phyloP scores from a whole-genome alignment of 2,797 vertebrate genomes.

The Amazonetta brasiliensis region DNA sequence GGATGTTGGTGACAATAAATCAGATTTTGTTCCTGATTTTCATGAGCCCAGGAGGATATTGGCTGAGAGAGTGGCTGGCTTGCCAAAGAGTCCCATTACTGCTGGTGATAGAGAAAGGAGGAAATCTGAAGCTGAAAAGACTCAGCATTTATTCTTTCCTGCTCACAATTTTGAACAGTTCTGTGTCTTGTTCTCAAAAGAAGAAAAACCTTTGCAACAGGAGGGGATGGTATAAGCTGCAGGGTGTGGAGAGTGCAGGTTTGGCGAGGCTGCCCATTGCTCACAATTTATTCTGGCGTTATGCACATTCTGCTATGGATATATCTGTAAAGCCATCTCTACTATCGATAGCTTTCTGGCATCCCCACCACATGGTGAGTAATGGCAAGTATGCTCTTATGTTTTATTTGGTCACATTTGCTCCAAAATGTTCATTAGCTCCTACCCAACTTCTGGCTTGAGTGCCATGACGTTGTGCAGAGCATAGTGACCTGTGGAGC shows the following conservation, averaged over 20 bases:
- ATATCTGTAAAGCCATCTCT: not conserved
- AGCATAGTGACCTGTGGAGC: rapidly evolving
- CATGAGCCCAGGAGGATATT: not conserved
- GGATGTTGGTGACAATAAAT: not conserved
- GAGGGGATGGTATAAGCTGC: not conserved
- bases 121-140: not conserved
- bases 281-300: not conserved
- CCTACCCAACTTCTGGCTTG: not conserved
- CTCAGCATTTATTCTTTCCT: not conserved
- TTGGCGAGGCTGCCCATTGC: not conserved
- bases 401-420: not conserved
- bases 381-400: not conserved
- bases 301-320: not conserved
- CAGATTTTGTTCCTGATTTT: not conserved
- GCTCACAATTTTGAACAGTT: not conserved
- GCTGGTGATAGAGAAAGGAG: not conserved
- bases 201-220: not conserved
- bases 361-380: not conserved
- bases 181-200: not conserved
- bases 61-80: not conserved
- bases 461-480: not conserved
- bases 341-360: not conserved
- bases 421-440: not conserved
- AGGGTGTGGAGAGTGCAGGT: not conserved
- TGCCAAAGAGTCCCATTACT: not conserved